Evolutionary conservation across 2,797 vertebrate species (phyloP).

Genomic region (Sebastes itinus): DNA sequence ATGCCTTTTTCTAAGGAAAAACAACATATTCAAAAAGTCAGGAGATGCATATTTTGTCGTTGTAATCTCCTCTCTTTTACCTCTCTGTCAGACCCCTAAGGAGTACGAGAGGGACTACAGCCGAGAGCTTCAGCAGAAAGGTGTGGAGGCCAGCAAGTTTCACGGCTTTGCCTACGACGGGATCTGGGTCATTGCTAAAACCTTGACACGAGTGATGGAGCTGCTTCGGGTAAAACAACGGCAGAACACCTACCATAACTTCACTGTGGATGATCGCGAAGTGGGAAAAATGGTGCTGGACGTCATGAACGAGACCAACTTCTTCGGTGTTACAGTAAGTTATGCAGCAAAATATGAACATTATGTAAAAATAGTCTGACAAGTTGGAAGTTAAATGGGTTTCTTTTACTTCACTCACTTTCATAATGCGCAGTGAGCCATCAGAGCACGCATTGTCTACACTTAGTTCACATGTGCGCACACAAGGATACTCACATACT

Average conservation of each 20-base stretch:
- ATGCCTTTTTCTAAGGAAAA: background rate
- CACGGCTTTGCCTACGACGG: constrained; percentile 98
- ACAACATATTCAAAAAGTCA: background rate
- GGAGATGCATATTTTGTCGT: background rate
- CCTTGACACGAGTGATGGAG: constrained; percentile 94
- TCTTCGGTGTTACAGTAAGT: constrained; percentile 96
- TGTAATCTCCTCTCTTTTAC: background rate
- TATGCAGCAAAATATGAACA: background rate
- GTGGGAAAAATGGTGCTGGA: constrained; percentile 96
- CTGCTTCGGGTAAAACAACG: constrained; percentile 88
- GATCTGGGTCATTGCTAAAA: constrained; percentile 99
- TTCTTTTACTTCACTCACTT: background rate
- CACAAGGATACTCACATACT: background rate
- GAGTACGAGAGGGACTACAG: constrained; percentile 97
- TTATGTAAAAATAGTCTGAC: background rate
- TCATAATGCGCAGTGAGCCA: background rate
- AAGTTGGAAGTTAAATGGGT: background rate
- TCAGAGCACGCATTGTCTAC: background rate
- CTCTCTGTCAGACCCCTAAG: constrained; percentile 88
- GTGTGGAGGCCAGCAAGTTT: constrained; percentile 96
- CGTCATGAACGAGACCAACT: constrained; percentile 99
- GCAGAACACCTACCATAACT: constrained; percentile 91
- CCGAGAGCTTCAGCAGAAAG: constrained; percentile 89
- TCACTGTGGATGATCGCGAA: constrained; percentile 94
- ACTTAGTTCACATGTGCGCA: background rate